A percentile compares a stretch with the other conserved stretches of the same genome.
phyloP scores from a whole-genome alignment of 2,797 vertebrate species.

The Cetoscarus ocellatus region DNA sequence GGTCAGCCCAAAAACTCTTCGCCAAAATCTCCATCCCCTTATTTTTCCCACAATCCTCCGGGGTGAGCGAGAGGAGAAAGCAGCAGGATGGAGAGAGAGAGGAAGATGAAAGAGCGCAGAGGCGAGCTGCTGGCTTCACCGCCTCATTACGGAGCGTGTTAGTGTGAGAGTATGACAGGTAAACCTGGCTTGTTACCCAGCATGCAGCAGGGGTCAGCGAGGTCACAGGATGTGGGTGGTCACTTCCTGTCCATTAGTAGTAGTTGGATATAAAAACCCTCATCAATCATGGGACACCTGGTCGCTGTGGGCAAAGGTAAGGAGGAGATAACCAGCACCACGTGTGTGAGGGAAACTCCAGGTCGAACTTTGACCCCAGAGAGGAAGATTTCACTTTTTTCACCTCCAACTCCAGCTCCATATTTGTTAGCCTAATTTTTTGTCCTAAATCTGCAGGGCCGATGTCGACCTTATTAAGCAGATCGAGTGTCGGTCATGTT shows the following conservation, averaged over 20 bases:
- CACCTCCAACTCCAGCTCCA: background rate
- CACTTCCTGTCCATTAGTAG: slow-evolving; percentile 81
- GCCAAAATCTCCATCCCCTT: slow-evolving; percentile 25
- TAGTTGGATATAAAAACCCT: slow-evolving; percentile 53
- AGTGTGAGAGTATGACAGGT: slow-evolving; percentile 38
- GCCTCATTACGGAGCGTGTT: slow-evolving; percentile 48
- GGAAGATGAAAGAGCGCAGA: slow-evolving; percentile 66
- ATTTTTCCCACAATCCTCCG: slow-evolving; percentile 52
- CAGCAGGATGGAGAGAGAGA: slow-evolving; percentile 51
- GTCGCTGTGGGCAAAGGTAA: slow-evolving; percentile 49
- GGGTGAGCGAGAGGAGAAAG: slow-evolving; percentile 28
- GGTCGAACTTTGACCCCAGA: slow-evolving; percentile 46
- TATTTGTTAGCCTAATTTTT: background rate
- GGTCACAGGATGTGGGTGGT: slow-evolving; percentile 73
- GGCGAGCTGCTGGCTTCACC: slow-evolving; percentile 32
- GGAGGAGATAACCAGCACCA: slow-evolving; percentile 61
- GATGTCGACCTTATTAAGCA: background rate
- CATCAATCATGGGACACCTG: slow-evolving; percentile 80
- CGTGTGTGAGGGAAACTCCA: slow-evolving; percentile 24
- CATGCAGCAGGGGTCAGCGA: slow-evolving; percentile 66
- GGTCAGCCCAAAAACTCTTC: slow-evolving; percentile 17
- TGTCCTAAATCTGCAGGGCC: background rate
- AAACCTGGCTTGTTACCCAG: slow-evolving; percentile 65
- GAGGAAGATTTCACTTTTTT: slow-evolving; percentile 27
- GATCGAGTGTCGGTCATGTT: background rate